Base-by-base conservation (phyloP, 2,113 vertebrate genomes). In the Menidia beryllina region DNA sequence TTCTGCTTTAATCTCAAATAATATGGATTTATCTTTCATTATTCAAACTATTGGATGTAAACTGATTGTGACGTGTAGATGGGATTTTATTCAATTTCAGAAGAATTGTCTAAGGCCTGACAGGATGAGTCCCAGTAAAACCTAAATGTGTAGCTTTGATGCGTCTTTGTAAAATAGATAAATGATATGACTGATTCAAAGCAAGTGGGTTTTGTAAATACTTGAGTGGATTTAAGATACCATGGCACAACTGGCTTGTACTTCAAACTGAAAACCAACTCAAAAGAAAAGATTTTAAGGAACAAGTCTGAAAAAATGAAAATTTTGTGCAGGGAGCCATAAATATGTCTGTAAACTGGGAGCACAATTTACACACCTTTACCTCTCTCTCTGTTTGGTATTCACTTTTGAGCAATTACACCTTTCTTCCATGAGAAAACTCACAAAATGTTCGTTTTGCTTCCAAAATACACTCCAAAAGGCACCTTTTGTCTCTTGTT, bases 21-120 rank as follows among this genome's bases (percentile, higher is more conserved):
- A 70, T 41, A 49, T 54, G 13, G 58, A 74, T 51, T 60, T 62
- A 79, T 72, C 71, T 72, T n/a, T n/a, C n/a, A 81, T 83, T 83
- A 81, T 79, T 72, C 62, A 36, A 54, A 62, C 54, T 21, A 27
- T 77, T 70, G 15, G 69, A 56, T 72, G 69, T 34, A 34, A 34
- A 34, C 30, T 34, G 30, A 34, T 5, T 34, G 30, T 34, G 30
- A 2, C 30, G 30, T 34, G 7, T 34, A 34, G 30, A n/a, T 34
- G 30, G 30, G 10, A 2, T 34, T 2, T 34, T 10, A 34, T 34
- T 3, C 30, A 34, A 6, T 34, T 6, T 34, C 10, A 34, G 7
- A 5, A 34, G 7, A 61, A 65, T 45, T 45, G n/a, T 19, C 41
- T 45, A n/a, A n/a, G n/a, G n/a, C n/a, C n/a, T 39, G 43, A 58